A percentile compares a stretch with the other conserved stretches of the same genome.
Evolutionary conservation across 2,797 vertebrate species (phyloP).

Genomic region (Valencia hispanica): DNA sequence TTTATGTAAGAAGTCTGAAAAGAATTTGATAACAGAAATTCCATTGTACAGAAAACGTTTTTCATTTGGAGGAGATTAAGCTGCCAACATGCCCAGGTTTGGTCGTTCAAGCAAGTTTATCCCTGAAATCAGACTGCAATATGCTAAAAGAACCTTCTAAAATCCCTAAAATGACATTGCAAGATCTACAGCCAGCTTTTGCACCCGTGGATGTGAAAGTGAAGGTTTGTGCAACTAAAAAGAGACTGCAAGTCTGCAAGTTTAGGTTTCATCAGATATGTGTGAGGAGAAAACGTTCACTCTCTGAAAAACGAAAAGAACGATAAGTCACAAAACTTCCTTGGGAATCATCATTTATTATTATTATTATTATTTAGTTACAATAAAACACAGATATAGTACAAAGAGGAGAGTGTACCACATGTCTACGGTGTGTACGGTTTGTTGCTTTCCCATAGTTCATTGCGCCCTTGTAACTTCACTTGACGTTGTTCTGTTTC

Average conservation of each 20-base stretch:
- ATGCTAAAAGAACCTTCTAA: neutral
- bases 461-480: slow-evolving; percentile 37
- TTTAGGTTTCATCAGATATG: neutral
- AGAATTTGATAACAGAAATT: neutral
- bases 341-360: neutral
- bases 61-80: neutral
- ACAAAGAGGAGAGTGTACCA: neutral
- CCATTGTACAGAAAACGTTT: neutral
- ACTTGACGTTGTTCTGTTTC: neutral
- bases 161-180: neutral
- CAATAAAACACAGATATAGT: neutral
- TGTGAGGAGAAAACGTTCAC: neutral
- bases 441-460: slow-evolving; percentile 43
- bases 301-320: neutral
- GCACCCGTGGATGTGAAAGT: neutral
- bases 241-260: neutral
- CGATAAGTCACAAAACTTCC: neutral
- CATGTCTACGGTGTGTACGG: no score
- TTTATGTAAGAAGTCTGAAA: neutral
- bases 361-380: neutral
- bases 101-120: neutral
- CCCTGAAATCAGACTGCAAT: neutral
- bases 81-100: neutral
- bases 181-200: neutral
- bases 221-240: neutral